Evolutionary conservation across 2,888 invertebrate species (phyloP), one percentile per base, ranked within the genome.

Genomic region (Epinotia brunnichana): DNA sequence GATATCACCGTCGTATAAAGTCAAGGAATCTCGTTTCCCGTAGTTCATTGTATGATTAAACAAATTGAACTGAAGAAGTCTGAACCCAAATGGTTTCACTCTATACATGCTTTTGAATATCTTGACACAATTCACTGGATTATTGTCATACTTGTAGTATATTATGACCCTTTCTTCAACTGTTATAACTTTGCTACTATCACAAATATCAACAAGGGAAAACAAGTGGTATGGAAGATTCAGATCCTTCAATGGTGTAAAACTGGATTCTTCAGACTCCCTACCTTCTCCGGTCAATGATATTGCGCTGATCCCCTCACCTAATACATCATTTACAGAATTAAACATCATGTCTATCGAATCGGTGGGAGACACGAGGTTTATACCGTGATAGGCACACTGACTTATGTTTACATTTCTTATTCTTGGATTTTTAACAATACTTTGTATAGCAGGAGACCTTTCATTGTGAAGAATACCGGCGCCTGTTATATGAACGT

Each of bases 61-160:
- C n/a, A 98, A 89, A 89, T 98, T 98, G 77, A 97, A 97, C 81
- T 99, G 98, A 29, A 99, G 91, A 60, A 99, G 92, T 74, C 99
- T 94, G 81, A 99, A 97, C 10, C 98, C 98, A 80, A 99, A 95
- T 15, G 96, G 97, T 84, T 98, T 98, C 0, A 97, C 96, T 75
- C 96, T 95, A 82, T 95, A 97, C 74, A 95, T 95, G 75, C 98
- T 97, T 70, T 96, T 96, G 85, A 99, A 98, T 78, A 99, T 98
- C 89, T 99, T 99, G 0, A 99, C 97, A 85, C 99, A 99, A 85
- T 99, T 99, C 0, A 99, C 97, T 0, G 99, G 98, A 86, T 96
- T 96, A 79, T 98, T 98, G 83, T 98, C 98, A 83, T 99, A 99
- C 87, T 99, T 99, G 89, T 98, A 99, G 86, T 99, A 99, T 21